Evolutionary conservation across 53 echinoderm and acorn worm species (phyloP).

Genomic region (Temnopleurus reevesii): DNA sequence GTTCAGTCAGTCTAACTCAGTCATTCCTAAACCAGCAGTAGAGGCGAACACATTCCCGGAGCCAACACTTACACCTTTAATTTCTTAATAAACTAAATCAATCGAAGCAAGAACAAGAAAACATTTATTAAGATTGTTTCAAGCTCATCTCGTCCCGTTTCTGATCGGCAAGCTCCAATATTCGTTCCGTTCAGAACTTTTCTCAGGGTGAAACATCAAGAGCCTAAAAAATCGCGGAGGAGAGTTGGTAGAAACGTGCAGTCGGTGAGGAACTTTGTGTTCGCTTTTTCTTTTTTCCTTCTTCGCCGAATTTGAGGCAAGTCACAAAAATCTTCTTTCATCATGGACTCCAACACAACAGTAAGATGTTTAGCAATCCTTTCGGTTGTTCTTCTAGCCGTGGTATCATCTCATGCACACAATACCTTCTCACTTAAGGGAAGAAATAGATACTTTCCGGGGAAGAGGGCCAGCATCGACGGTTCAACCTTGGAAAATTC

Average conservation of each 20-base stretch:
- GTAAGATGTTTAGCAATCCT: neutral
- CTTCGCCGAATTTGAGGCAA: constrained; percentile 10
- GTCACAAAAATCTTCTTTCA: neutral
- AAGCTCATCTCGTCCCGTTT: neutral
- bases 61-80: neutral
- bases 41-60: neutral
- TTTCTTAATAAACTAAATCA: neutral
- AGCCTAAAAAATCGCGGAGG: neutral
- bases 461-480: constrained; percentile 8
- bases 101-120: neutral
- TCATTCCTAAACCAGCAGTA: neutral
- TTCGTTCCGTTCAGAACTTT: neutral
- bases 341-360: constrained; percentile 33
- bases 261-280: neutral
- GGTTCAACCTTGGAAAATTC: neutral
- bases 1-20: constrained; percentile 1
- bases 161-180: neutral
- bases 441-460: constrained; percentile 41
- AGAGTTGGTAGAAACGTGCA: neutral
- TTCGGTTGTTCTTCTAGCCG: constrained; percentile 12
- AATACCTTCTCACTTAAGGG: constrained; percentile 52
- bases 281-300: constrained; percentile 1
- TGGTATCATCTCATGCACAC: constrained; percentile 45
- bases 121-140: neutral
- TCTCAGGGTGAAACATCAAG: neutral